phyloP scores from a whole-genome alignment of 2,113 vertebrate species.

The Cyanoliseus patagonus region DNA sequence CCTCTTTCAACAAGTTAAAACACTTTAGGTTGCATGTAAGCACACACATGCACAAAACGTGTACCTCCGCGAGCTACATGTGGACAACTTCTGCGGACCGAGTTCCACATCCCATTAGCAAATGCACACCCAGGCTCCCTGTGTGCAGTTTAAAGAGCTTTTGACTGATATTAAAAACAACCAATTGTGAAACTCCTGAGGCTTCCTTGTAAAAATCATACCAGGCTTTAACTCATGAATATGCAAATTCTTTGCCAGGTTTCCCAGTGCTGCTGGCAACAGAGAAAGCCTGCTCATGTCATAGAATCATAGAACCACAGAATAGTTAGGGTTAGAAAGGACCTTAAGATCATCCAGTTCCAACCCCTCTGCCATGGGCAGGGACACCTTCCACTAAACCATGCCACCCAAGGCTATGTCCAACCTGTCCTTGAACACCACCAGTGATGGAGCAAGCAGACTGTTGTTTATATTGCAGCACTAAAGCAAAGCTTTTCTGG shows the following conservation, averaged over 20 bases:
- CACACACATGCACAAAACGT: rapidly evolving
- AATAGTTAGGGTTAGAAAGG: too few relatives aligned
- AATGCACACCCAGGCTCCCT: background rate
- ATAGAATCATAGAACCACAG: too few relatives aligned
- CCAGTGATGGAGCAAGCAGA: background rate
- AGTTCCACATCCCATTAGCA: background rate
- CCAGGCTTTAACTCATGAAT: background rate
- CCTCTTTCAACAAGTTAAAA: background rate
- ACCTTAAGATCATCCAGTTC: too few relatives aligned
- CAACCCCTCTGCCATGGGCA: too few relatives aligned
- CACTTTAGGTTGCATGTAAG: background rate
- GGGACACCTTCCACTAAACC: too few relatives aligned
- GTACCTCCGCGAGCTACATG: background rate
- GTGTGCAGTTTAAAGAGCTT: background rate
- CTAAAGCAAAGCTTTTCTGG: background rate
- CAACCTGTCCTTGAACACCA: too few relatives aligned
- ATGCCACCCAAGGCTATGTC: too few relatives aligned
- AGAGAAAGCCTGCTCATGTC: background rate
- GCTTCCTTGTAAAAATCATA: background rate
- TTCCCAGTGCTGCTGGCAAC: background rate
- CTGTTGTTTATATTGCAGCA: background rate
- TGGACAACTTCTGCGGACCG: background rate
- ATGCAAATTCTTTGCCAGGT: background rate
- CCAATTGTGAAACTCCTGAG: background rate
- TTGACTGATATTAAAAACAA: background rate